These are phyloP conservation scores for Pachymerium ferrugineum DNA, from an alignment of 2,888 invertebrate genomes.

Conservation along the genomic window DNA sequence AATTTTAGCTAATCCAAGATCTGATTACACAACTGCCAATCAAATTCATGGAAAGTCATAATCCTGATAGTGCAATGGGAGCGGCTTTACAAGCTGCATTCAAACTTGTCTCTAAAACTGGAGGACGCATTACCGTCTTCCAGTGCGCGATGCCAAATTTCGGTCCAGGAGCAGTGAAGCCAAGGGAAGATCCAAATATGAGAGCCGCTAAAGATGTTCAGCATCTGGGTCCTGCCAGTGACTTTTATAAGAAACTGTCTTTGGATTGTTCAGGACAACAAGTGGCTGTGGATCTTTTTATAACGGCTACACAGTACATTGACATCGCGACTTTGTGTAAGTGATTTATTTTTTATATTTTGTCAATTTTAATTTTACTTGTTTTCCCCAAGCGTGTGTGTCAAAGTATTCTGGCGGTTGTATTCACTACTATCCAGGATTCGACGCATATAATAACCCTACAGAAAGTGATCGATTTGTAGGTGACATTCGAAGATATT, in stretches of 20 bases:
- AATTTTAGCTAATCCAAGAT: constrained; percentile 57
- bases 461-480: constrained; percentile 69
- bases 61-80: constrained; percentile 78
- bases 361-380: constrained; percentile 7
- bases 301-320: constrained; percentile 85
- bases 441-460: constrained; percentile 67
- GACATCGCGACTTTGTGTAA: constrained; percentile 89
- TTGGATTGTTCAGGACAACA: constrained; percentile 95
- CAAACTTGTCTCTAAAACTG: constrained; percentile 84
- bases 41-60: constrained; percentile 57
- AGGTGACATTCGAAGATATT: constrained; percentile 74
- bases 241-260: constrained; percentile 94
- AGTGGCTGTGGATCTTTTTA: constrained; percentile 90
- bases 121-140: constrained; percentile 91
- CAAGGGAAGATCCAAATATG: constrained; percentile 82
- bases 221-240: constrained; percentile 88
- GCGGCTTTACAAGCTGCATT: constrained; percentile 87
- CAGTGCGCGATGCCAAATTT: constrained; percentile 69
- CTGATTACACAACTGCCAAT: constrained; percentile 71
- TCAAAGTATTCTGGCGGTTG: constrained; percentile 93
- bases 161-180: constrained; percentile 77
- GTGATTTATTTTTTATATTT: constrained; percentile 44
- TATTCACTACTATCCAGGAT: constrained; percentile 78
- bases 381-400: constrained; percentile 60
- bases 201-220: constrained; percentile 70